Evolutionary conservation across 2,113 vertebrate genomes (phyloP).

Genomic region (Erinaceus europaeus): DNA sequence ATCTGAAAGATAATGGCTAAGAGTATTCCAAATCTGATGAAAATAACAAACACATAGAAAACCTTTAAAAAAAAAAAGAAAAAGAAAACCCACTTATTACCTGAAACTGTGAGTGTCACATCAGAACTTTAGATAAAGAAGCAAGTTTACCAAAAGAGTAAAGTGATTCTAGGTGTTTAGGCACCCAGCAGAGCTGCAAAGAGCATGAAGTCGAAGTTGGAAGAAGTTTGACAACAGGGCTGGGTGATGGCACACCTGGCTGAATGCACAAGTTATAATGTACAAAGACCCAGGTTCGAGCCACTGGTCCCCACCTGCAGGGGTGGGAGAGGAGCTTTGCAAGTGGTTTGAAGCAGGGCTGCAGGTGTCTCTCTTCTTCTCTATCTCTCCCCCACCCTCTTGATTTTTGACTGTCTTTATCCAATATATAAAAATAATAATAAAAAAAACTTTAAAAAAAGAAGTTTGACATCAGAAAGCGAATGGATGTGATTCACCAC

Average conservation of each 20-base stretch:
- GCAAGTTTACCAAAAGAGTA: not conserved
- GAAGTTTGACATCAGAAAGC: not conserved
- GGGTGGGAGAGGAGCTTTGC: too few species aligned
- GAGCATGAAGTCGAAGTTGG: not conserved
- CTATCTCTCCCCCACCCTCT: too few species aligned
- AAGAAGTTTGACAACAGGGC: too few species aligned
- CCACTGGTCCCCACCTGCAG: too few species aligned
- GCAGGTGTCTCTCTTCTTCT: too few species aligned
- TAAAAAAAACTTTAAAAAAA: too few species aligned
- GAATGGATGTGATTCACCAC: not conserved
- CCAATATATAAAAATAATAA: too few species aligned
- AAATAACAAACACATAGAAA: not conserved
- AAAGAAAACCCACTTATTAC: not conserved
- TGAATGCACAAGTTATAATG: too few species aligned
- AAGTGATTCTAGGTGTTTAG: not conserved
- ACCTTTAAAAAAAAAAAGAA: not conserved
- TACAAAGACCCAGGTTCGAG: too few species aligned
- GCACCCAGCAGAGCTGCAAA: not conserved
- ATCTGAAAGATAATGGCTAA: not conserved
- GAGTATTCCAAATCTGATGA: not conserved
- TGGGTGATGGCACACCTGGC: too few species aligned
- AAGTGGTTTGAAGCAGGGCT: too few species aligned
- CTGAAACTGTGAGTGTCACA: not conserved
- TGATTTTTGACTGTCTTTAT: too few species aligned
- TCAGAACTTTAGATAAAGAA: not conserved